Conservation (phyloP, 37 sponge, comb jelly and placozoan species). For the Oscarella lobularis region DNA sequence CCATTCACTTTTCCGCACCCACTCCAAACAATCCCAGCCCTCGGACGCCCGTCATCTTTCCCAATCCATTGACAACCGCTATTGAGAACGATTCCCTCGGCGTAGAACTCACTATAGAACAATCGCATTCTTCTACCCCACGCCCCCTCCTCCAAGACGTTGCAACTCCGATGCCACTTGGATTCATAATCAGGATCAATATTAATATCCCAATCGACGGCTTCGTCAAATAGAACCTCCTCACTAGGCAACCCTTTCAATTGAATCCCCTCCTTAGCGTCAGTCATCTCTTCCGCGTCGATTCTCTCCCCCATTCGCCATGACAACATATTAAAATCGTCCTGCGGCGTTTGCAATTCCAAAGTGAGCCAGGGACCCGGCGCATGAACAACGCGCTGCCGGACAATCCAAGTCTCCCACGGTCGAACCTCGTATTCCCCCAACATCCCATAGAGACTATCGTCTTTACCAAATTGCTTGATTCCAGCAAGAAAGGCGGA, state of each 20-base stretch:
- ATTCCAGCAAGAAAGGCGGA: slow-evolving; percentile 23
- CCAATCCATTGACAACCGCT: not conserved
- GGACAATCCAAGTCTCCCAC: slow-evolving; percentile 70
- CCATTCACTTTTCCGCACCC: slow-evolving; percentile 59
- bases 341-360: slow-evolving; percentile 83
- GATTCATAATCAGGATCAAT: slow-evolving; percentile 25
- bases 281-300: not conserved
- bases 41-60: slow-evolving; percentile 1
- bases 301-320: slow-evolving; percentile 60
- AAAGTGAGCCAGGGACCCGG: slow-evolving; percentile 86
- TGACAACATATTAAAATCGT: slow-evolving; percentile 74
- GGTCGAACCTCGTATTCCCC: slow-evolving; percentile 51
- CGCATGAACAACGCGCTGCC: slow-evolving; percentile 65
- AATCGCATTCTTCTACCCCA: slow-evolving; percentile 55
- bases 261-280: slow-evolving; percentile 22
- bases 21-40: slow-evolving; percentile 68
- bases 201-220: slow-evolving; percentile 66
- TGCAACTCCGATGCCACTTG: slow-evolving; percentile 13
- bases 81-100: slow-evolving; percentile 27
- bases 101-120: slow-evolving; percentile 79
- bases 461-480: slow-evolving; percentile 44
- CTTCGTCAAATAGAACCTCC: slow-evolving; percentile 37
- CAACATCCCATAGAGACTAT: slow-evolving; percentile 45
- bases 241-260: slow-evolving; percentile 42
- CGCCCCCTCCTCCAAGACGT: slow-evolving; percentile 25